Conservation (phyloP, 2,888 invertebrate genomes). For the Nomada lathburiana region DNA sequence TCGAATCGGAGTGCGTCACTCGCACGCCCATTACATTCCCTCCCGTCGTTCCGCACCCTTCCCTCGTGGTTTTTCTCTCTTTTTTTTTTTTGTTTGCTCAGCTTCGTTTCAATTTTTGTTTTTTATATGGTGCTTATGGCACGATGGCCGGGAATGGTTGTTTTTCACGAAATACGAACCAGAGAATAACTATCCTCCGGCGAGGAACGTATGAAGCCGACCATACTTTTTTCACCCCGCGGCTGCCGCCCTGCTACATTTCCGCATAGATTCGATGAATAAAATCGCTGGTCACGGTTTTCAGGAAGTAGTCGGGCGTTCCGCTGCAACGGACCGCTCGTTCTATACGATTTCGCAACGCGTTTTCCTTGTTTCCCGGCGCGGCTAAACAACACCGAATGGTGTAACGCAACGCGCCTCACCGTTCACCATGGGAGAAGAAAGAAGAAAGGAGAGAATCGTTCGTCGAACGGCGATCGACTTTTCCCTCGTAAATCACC, state of each 20-base stretch:
- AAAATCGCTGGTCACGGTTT: slow-evolving; percentile 31
- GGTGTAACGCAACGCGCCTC: not conserved
- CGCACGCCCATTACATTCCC: slow-evolving; percentile 39
- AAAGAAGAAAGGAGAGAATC: not conserved
- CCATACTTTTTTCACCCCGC: slow-evolving; percentile 37
- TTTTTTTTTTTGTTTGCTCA: not conserved
- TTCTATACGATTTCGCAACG: slow-evolving; percentile 1
- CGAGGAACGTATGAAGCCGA: not conserved
- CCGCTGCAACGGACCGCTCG: slow-evolving; percentile 29
- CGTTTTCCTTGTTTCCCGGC: slow-evolving; percentile 4
- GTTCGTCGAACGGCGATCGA: not conserved
- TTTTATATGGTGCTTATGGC: not conserved
- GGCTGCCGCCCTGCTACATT: slow-evolving; percentile 12
- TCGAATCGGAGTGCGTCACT: slow-evolving; percentile 35
- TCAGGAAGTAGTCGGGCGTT: slow-evolving; percentile 18
- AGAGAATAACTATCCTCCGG: slow-evolving; percentile 32
- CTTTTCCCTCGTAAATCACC: not conserved
- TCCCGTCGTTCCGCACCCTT: not conserved
- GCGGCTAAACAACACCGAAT: slow-evolving; percentile 15
- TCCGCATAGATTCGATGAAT: slow-evolving; percentile 16
- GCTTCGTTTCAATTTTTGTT: not conserved
- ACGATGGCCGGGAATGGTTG: not conserved
- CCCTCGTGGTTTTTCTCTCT: not conserved
- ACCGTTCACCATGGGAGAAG: not conserved
- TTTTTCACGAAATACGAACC: slow-evolving; percentile 18